Evolutionary conservation across 2,888 invertebrate genomes (phyloP).

Genomic region (Sphaeridia pumilis): DNA sequence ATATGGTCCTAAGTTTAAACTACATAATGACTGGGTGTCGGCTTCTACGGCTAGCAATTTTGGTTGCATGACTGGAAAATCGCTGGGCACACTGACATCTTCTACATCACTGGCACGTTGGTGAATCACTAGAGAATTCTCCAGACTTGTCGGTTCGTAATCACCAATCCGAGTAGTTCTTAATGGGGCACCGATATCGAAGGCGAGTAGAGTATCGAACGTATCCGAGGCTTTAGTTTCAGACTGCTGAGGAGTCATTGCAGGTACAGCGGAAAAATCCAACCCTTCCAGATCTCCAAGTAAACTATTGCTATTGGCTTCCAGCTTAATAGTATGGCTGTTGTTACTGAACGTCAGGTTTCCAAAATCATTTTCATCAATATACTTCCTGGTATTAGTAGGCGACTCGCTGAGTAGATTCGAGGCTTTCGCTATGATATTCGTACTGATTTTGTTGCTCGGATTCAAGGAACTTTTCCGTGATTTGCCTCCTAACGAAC

Average conservation of each 20-base stretch:
- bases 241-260: neutral
- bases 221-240: neutral
- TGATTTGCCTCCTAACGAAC: neutral
- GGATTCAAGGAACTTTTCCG: neutral
- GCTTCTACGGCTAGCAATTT: conserved; percentile 12
- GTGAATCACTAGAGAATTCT: conserved; percentile 3
- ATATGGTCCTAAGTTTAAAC: conserved; percentile 33
- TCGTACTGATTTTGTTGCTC: conserved; percentile 2
- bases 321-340: too few species aligned
- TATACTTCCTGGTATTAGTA: conserved; percentile 2
- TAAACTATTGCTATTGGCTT: too few species aligned
- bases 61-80: conserved; percentile 5
- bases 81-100: neutral
- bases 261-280: neutral
- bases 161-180: conserved; percentile 10
- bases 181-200: conserved; percentile 9
- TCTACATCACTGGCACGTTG: neutral
- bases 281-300: conserved; percentile 4
- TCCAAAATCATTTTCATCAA: neutral
- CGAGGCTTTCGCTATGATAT: conserved; percentile 10
- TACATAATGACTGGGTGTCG: conserved; percentile 34
- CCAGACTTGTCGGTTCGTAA: too few species aligned
- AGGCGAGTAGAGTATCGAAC: neutral
- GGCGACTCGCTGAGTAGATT: conserved; percentile 15
- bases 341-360: too few species aligned